phyloP scores from a whole-genome alignment of 1,140 invertebrate species.

The Ylistrum balloti region DNA sequence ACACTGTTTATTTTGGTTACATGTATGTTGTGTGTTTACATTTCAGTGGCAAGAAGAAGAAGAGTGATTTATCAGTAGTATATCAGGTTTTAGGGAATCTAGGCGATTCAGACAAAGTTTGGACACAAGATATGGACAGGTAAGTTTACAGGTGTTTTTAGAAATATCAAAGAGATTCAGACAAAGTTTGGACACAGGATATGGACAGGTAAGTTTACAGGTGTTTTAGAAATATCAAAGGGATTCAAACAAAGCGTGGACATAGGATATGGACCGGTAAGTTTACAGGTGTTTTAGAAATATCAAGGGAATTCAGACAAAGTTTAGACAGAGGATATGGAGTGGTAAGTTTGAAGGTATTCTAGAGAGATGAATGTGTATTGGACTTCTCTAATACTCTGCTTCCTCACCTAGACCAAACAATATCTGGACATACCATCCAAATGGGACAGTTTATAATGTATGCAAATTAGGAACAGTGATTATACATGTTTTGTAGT shows the following conservation, averaged over 20 bases:
- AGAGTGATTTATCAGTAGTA: neutral
- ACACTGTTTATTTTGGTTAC: no score
- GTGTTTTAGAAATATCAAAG: conserved; percentile 1
- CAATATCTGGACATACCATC: no score
- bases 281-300: neutral
- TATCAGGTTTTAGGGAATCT: neutral
- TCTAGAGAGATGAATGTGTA: no score
- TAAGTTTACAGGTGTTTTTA: neutral
- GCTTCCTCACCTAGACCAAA: no score
- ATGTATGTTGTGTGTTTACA: neutral
- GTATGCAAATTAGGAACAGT: no score
- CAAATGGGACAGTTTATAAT: no score
- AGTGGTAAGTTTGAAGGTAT: neutral
- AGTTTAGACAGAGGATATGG: neutral
- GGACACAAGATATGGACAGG: conserved; percentile 5
- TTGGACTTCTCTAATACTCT: no score
- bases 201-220: neutral
- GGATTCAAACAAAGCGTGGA: neutral
- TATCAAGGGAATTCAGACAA: neutral
- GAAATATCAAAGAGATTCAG: neutral
- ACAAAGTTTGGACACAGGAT: neutral
- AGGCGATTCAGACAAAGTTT: neutral
- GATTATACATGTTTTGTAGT: no score
- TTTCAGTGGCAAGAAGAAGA: neutral
- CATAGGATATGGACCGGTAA: conserved; percentile 17